Conservation (phyloP, 2,888 invertebrate species). For the Heliconius charithonia region DNA sequence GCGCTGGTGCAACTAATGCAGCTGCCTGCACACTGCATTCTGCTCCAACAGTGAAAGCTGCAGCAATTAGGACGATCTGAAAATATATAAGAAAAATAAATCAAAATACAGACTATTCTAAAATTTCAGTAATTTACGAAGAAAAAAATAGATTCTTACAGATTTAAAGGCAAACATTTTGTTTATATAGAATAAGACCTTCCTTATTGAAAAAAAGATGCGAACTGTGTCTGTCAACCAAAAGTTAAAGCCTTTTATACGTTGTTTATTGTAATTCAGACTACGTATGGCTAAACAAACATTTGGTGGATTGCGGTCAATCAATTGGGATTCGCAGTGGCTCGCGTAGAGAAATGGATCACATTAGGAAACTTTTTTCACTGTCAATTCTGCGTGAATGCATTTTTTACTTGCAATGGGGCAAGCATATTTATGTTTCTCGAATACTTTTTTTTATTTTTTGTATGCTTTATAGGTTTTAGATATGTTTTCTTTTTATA, state of each 20-base stretch:
- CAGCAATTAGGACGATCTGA: slow-evolving; percentile 77
- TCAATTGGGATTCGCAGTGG: slow-evolving; percentile 78
- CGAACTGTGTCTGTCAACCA: slow-evolving; percentile 69
- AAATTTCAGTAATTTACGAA: neutral
- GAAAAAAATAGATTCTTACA: slow-evolving; percentile 62
- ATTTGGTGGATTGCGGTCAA: slow-evolving; percentile 74
- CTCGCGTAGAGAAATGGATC: slow-evolving; percentile 78
- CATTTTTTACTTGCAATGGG: slow-evolving; percentile 43
- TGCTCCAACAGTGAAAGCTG: slow-evolving; percentile 65
- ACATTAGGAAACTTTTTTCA: slow-evolving; percentile 71
- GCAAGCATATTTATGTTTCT: slow-evolving; percentile 40
- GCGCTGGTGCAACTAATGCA: slow-evolving; percentile 80
- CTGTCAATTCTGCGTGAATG: slow-evolving; percentile 64
- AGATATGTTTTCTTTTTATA: no score
- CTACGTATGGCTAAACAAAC: slow-evolving; percentile 70
- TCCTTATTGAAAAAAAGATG: slow-evolving; percentile 76
- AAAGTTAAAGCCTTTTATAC: slow-evolving; percentile 75
- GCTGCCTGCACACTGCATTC: slow-evolving; percentile 72
- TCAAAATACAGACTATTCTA: neutral
- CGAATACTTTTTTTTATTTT: neutral
- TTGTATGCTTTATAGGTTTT: neutral
- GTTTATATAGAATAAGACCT: slow-evolving; percentile 72
- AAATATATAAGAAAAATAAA: slow-evolving; percentile 41
- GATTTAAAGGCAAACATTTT: slow-evolving; percentile 81
- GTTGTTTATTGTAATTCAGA: slow-evolving; percentile 74